These are phyloP conservation scores for Rhodinocichla rosea DNA, from an alignment of 2,113 vertebrate species.

Conservation along the genomic window DNA sequence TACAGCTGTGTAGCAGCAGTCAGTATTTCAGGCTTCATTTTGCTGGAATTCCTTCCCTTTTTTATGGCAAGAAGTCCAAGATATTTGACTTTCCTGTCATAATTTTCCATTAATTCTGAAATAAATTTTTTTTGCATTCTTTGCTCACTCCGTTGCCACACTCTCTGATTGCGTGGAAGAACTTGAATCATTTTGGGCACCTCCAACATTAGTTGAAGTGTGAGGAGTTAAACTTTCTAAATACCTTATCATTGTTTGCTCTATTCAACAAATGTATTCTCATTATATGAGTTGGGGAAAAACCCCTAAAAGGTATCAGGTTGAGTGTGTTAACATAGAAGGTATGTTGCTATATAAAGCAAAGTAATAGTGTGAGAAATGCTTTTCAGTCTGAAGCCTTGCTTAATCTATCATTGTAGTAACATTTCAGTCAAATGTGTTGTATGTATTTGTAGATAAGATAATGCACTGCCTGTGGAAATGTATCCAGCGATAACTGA, in stretches of 20 bases:
- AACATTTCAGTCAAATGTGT: neutral
- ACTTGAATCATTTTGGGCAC: neutral
- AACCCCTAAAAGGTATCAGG: neutral
- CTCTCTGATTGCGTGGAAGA: neutral
- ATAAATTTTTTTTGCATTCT: neutral
- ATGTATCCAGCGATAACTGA: neutral
- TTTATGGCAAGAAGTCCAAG: neutral
- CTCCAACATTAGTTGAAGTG: neutral
- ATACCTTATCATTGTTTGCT: neutral
- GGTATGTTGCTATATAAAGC: neutral
- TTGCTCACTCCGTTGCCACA: neutral
- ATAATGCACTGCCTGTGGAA: neutral
- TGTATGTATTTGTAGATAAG: neutral
- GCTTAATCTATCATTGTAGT: neutral
- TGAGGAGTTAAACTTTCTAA: neutral
- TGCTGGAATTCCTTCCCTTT: neutral
- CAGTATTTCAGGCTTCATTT: neutral
- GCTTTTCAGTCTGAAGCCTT: neutral
- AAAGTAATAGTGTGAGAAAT: neutral
- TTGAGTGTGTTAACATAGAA: neutral
- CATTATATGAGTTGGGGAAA: neutral
- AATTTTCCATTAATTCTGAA: neutral
- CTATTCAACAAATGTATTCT: neutral
- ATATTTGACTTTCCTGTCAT: neutral
- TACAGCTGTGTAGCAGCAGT: neutral